A percentile compares a stretch with the other conserved stretches of the same genome.
Evolutionary conservation across 2,113 vertebrate genomes (phyloP).

Genomic region (Salvelinus sp.): DNA sequence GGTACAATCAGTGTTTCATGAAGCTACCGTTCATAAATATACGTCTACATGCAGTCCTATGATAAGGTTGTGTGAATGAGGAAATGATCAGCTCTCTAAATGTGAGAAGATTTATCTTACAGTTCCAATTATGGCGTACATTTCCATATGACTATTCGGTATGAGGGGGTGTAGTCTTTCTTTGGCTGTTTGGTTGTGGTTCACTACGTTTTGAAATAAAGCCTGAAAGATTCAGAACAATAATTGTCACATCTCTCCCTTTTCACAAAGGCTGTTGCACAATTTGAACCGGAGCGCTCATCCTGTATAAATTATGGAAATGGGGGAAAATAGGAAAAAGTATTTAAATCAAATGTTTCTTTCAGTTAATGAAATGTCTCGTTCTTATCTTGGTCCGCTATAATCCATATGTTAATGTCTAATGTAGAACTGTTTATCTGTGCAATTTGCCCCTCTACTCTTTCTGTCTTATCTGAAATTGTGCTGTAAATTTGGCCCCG

Average conservation of each 20-base stretch:
- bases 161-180: neutral
- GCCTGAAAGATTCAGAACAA: slow-evolving; percentile 18
- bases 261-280: slow-evolving; percentile 26
- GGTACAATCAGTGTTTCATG: neutral
- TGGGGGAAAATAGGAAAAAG: slow-evolving; percentile 62
- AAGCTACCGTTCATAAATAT: neutral
- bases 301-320: slow-evolving; percentile 65
- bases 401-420: slow-evolving; percentile 74
- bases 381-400: slow-evolving; percentile 69
- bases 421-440: slow-evolving; percentile 66
- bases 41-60: neutral
- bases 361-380: slow-evolving; percentile 75
- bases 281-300: slow-evolving; percentile 1
- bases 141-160: neutral
- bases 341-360: slow-evolving; percentile 73
- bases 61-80: neutral
- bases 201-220: neutral
- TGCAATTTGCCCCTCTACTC: slow-evolving; percentile 65
- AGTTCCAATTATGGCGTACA: neutral
- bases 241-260: slow-evolving; percentile 13
- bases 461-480: slow-evolving; percentile 78
- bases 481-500: slow-evolving; percentile 72
- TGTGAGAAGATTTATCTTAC: neutral
- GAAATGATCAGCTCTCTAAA: neutral
- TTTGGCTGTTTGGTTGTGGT: neutral